phyloP scores from a whole-genome alignment of 2,797 vertebrate genomes.

The Gymnothorax javanicus region DNA sequence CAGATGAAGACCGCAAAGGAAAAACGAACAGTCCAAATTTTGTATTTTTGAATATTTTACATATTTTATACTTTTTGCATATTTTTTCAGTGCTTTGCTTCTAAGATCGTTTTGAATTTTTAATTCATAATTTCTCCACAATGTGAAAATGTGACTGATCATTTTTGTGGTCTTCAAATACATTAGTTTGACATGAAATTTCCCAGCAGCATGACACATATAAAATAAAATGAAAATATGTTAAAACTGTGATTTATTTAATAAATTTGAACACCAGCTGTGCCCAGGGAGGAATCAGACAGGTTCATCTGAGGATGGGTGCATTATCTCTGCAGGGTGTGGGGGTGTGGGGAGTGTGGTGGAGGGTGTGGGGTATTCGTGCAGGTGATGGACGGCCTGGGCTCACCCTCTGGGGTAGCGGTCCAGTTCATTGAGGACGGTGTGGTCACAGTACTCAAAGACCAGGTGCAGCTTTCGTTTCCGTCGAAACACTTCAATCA shows the following conservation, averaged over 20 bases:
- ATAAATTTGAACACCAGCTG: background rate
- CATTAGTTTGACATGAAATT: background rate
- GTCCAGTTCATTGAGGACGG: conserved; percentile 90
- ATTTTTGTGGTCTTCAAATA: too few species aligned
- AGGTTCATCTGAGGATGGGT: background rate
- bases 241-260: background rate
- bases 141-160: too few species aligned
- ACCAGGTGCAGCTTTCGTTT: conserved; percentile 92
- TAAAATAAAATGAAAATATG: background rate
- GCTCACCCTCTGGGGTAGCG: conserved; percentile 86
- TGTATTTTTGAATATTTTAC: too few species aligned
- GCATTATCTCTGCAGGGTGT: too few species aligned
- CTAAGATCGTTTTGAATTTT: too few species aligned
- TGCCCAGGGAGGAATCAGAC: background rate
- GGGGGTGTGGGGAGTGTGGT: background rate
- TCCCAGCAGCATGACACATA: background rate
- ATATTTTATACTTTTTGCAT: too few species aligned
- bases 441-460: conserved; percentile 95
- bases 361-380: background rate
- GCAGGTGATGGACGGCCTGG: conserved; percentile 24
- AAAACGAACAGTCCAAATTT: too few species aligned
- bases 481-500: conserved; percentile 91
- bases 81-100: too few species aligned
- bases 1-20: too few species aligned
- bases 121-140: too few species aligned